Evolutionary conservation across 1,140 invertebrate genomes (phyloP).

Genomic region (Drosophila melanogaster): Release_6_plus_ISO1_MT NT_033779.5:11808501-11809000

Average conservation of each 20-base stretch:
- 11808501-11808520: no score
- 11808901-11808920: slow-evolving; percentile 17
- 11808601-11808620: no score
- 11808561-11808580: no score
- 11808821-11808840: slow-evolving; percentile 30
- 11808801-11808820: background rate
- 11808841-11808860: slow-evolving; percentile 28
- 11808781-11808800: background rate
- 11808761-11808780: background rate
- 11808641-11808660: no score
- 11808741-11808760: background rate
- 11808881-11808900: slow-evolving; percentile 54
- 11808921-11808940: slow-evolving; percentile 64
- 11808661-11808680: no score
- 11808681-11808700: no score
- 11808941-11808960: slow-evolving; percentile 69
- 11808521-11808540: no score
- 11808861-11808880: slow-evolving; percentile 31
- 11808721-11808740: no score
- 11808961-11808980: slow-evolving; percentile 11
- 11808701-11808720: no score
- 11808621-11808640: no score
- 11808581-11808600: no score
- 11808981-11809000: background rate
- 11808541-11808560: no score